Base-by-base conservation (phyloP, 2,797 vertebrate genomes). In the Malurus splendens region DNA sequence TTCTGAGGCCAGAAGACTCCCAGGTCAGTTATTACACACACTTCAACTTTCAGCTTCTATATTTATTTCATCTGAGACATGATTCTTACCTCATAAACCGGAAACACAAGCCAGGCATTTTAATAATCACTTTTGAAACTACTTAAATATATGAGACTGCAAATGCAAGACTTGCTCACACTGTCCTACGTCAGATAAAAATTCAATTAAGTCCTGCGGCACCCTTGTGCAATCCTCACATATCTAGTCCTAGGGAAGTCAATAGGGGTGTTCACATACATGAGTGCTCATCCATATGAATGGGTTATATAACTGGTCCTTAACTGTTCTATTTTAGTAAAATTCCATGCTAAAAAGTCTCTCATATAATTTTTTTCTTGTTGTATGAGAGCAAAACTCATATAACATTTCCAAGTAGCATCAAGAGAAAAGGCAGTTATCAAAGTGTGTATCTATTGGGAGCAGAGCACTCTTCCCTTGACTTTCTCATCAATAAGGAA, bases 181-280 rank as follows among this genome's bases (percentile, higher is more conserved):
- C 55, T 72, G 45, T 59, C 68, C 82, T 92, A 91, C 94, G 90
- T 95, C 92, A 95, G 87, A 89, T 91, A 87, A 87, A 92, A 91
- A 60, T 86, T 79, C 87, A 94, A 93, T 93, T 92, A 93, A 84
- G n/a, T 64, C 74, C 80, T 95, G 82, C 44, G 87, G 85, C 66
- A 77, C 45, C 19, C 25, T 85, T 95, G 86, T 50, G 82, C 82
- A 95, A 95, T 87, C 66, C 66, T 75, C 39, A 67, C 66, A 14
- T 62, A 87, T 82, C 66, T 50, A 18, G 57, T 81, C 22, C 9
- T 4, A 56, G 41, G 8, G 70, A 81, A 78, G 76, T 30, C 59
- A 83, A n/a, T 30, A 47, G 72, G 25, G 76, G 22, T 14, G 32
- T 47, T 77, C 72, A 23, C 14, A 39, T 42, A 42, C 0, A 1